These are phyloP conservation scores for Clarias laeviceps DNA, from an alignment of 2,797 vertebrate species.

Conservation along the genomic window DNA sequence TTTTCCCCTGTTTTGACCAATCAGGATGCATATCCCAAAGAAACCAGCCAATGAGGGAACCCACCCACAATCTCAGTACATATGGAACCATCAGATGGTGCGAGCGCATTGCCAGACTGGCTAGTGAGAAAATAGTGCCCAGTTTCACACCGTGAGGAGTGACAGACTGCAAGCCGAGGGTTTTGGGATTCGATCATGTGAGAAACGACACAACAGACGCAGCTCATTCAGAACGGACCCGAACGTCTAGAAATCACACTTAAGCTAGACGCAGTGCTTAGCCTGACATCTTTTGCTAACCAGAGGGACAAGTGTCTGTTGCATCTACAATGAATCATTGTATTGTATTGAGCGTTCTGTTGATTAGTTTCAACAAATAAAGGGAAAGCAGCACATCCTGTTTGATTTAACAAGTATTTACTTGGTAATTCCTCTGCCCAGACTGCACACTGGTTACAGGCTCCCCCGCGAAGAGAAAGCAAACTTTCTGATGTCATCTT, in stretches of 20 bases:
- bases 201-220: slow-evolving; percentile 21
- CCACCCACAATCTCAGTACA: slow-evolving; percentile 25
- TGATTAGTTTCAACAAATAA: not conserved
- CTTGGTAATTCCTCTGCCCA: too few species aligned
- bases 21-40: not conserved
- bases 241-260: not conserved
- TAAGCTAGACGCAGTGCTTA: not conserved
- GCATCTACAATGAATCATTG: not conserved
- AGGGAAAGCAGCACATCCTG: not conserved
- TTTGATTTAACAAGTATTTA: not conserved
- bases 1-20: slow-evolving; percentile 12
- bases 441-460: not conserved
- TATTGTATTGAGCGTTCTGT: too few species aligned
- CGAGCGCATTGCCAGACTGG: not conserved
- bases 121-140: slow-evolving; percentile 5
- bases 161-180: slow-evolving; percentile 22
- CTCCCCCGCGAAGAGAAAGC: not conserved
- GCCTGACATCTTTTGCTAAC: not conserved
- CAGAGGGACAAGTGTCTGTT: not conserved
- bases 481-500: not conserved
- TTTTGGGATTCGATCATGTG: slow-evolving; percentile 10
- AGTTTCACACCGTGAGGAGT: slow-evolving; percentile 16
- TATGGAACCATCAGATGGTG: slow-evolving; percentile 41
- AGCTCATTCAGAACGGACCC: slow-evolving; percentile 2
- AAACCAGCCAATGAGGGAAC: not conserved